Evolutionary conservation across 2,888 invertebrate genomes (phyloP).

Genomic region (Tridacna gigas): DNA sequence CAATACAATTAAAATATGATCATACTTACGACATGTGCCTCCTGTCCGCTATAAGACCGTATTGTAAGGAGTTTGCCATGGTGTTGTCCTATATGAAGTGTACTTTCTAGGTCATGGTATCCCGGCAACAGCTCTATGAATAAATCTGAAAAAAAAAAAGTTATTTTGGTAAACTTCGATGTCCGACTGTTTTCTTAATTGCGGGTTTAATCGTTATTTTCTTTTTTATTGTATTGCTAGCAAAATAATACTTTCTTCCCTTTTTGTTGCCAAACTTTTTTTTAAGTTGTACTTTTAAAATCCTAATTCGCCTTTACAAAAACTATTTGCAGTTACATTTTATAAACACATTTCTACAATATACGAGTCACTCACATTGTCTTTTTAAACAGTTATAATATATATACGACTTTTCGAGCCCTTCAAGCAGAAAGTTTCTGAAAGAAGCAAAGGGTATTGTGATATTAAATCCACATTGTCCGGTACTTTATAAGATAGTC

Average conservation of each 20-base stretch:
- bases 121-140: conserved; percentile 57
- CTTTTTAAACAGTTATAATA: neutral
- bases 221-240: neutral
- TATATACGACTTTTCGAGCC: too few species aligned
- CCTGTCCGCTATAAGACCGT: conserved; percentile 45
- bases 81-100: conserved; percentile 37
- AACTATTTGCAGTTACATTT: neutral
- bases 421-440: too few species aligned
- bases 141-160: conserved; percentile 37
- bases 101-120: conserved; percentile 57
- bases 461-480: neutral
- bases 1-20: neutral
- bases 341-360: too few species aligned
- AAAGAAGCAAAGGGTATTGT: too few species aligned
- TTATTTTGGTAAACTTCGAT: neutral
- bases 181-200: neutral
- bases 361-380: neutral
- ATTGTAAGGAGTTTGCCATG: conserved; percentile 42
- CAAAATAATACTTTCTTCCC: too few species aligned
- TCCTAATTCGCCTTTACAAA: too few species aligned
- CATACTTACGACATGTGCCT: conserved; percentile 61
- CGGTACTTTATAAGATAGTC: too few species aligned
- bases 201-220: neutral
- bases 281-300: too few species aligned
- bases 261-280: too few species aligned